Percentiles rank a stretch among this genome's conserved stretches.
Evolutionary conservation across 2,888 invertebrate genomes (phyloP).

Genomic region (Eustalomyia histrio): DNA sequence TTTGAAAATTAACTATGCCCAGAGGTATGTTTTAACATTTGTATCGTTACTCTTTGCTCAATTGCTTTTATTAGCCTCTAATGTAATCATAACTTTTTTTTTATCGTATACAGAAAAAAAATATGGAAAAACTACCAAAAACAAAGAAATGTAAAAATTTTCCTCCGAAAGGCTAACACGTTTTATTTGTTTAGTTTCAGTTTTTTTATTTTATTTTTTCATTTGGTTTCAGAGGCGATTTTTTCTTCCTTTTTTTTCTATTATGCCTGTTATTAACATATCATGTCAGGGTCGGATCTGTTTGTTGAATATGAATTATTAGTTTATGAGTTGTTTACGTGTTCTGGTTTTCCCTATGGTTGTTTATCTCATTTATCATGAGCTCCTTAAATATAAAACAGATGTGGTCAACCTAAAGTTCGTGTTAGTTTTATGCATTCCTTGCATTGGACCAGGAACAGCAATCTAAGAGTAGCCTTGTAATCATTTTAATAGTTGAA

Average conservation of each 20-base stretch:
- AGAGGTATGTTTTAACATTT: slow-evolving; percentile 55
- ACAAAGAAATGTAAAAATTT: slow-evolving; percentile 42
- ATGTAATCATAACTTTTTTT: slow-evolving; percentile 48
- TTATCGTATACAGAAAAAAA: no score
- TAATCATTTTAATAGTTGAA: no score
- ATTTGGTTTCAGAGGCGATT: not conserved
- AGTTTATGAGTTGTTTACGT: slow-evolving; percentile 53
- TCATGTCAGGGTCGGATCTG: slow-evolving; percentile 59
- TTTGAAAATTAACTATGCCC: slow-evolving; percentile 60
- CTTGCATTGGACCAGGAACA: no score
- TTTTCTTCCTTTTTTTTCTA: slow-evolving; percentile 16
- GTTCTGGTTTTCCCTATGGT: slow-evolving; percentile 19
- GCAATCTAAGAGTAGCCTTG: no score
- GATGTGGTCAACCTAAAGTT: not conserved
- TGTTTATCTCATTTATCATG: slow-evolving; percentile 5
- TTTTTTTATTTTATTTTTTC: no score
- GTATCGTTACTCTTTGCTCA: slow-evolving; percentile 10
- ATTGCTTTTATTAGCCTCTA: slow-evolving; percentile 62
- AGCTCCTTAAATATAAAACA: not conserved
- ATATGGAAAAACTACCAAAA: slow-evolving; percentile 23
- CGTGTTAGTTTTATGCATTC: no score
- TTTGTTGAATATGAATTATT: slow-evolving; percentile 43
- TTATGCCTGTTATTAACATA: slow-evolving; percentile 28
- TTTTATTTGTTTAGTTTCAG: slow-evolving; percentile 17
- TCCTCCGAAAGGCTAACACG: slow-evolving; percentile 42